Conservation (phyloP, 2,888 invertebrate species). For the Polydrusus pterygomalis region DNA sequence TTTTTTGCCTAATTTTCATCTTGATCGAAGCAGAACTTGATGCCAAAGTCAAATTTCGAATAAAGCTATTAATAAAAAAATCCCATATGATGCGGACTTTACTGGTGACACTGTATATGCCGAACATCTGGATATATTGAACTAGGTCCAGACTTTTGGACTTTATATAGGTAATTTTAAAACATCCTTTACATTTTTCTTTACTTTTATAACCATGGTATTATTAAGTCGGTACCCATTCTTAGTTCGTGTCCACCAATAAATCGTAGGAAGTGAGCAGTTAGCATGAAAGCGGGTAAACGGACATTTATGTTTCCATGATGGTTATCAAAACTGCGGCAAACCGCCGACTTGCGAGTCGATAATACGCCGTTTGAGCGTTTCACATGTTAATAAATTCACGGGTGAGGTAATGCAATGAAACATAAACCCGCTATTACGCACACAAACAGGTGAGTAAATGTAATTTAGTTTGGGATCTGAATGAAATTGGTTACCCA, state of each 20-base stretch:
- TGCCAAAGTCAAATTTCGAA: no score
- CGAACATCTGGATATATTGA: no score
- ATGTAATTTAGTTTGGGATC: neutral
- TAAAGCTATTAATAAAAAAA: no score
- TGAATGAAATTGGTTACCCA: no score
- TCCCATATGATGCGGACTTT: no score
- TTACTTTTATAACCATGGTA: neutral
- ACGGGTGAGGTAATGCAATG: slow-evolving; percentile 21
- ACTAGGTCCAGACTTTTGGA: no score
- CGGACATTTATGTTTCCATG: slow-evolving; percentile 55
- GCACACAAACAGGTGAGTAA: slow-evolving; percentile 22
- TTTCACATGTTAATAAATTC: slow-evolving; percentile 45
- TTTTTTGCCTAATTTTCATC: no score
- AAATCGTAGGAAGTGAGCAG: slow-evolving; percentile 61
- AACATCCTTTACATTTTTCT: neutral
- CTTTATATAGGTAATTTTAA: no score
- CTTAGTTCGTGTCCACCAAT: slow-evolving; percentile 11
- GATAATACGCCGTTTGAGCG: slow-evolving; percentile 37
- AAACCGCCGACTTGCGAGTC: slow-evolving; percentile 43
- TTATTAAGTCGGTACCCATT: slow-evolving; percentile 20
- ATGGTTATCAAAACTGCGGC: slow-evolving; percentile 50
- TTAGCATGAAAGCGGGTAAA: slow-evolving; percentile 61
- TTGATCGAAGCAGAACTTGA: no score
- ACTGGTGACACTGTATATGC: neutral
- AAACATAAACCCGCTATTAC: slow-evolving; percentile 12